phyloP scores from a whole-genome alignment of 2,888 invertebrate genomes.

The Drosophila subquinaria region DNA sequence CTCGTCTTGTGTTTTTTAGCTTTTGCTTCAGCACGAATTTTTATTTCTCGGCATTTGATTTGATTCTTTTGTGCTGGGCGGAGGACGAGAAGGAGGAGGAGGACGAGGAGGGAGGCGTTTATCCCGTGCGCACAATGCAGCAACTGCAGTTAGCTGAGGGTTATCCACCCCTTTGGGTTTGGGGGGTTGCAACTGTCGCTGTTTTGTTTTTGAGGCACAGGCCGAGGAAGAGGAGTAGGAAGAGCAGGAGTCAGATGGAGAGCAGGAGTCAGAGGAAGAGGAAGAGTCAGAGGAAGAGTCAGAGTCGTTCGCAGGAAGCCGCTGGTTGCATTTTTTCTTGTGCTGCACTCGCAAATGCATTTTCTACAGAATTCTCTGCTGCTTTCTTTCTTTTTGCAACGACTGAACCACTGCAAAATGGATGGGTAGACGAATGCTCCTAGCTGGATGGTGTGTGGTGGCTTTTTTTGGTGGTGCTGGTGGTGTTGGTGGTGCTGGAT shows the following conservation, averaged over 20 bases:
- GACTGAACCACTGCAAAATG: neutral
- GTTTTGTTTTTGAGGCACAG: slow-evolving; percentile 52
- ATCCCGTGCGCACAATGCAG: slow-evolving; percentile 51
- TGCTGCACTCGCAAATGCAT: slow-evolving; percentile 63
- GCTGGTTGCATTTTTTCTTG: slow-evolving; percentile 66
- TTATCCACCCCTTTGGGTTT: slow-evolving; percentile 1
- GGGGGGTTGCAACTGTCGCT: slow-evolving; percentile 20
- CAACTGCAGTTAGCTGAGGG: slow-evolving; percentile 56
- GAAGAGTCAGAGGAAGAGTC: slow-evolving; percentile 6
- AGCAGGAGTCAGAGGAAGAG: neutral
- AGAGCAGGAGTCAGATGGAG: neutral
- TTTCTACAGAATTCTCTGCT: slow-evolving; percentile 47
- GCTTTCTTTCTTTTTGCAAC: slow-evolving; percentile 53
- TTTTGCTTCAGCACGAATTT: slow-evolving; percentile 67
- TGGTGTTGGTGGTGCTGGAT: slow-evolving; percentile 24
- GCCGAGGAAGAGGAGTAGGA: neutral
- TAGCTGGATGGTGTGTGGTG: neutral
- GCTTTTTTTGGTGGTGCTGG: neutral
- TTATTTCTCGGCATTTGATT: slow-evolving; percentile 80
- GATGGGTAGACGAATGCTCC: neutral
- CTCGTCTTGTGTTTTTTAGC: slow-evolving; percentile 55
- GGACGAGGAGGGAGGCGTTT: slow-evolving; percentile 24
- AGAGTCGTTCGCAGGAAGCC: slow-evolving; percentile 55
- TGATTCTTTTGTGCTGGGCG: slow-evolving; percentile 66
- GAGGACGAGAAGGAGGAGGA: neutral